Conservation (phyloP, 2,888 invertebrate genomes). For the Drosophila merina region DNA sequence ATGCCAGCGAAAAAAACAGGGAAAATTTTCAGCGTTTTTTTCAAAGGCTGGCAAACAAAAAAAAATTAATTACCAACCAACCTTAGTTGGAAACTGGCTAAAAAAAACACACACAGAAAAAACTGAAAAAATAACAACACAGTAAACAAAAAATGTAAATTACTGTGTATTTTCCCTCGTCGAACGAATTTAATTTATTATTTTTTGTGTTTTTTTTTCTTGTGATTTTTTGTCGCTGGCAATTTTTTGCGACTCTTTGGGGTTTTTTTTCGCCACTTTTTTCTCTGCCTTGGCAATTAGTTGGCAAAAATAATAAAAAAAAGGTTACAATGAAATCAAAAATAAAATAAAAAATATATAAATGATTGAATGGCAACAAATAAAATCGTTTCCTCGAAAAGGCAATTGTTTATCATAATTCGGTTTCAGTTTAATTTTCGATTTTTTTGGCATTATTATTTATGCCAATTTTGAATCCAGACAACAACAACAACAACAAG, state of each 20-base stretch:
- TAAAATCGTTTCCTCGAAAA: conserved; percentile 51
- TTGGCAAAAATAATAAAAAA: conserved; percentile 10
- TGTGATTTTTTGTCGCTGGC: not conserved
- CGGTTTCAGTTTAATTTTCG: conserved; percentile 2
- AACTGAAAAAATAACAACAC: conserved; percentile 34
- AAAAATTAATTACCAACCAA: conserved; percentile 59
- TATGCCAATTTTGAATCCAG: conserved; percentile 53
- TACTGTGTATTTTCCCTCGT: conserved; percentile 35
- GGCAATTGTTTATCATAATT: conserved; percentile 42
- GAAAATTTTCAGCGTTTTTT: not conserved
- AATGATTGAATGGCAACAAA: conserved; percentile 10
- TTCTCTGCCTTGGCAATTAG: conserved; percentile 19
- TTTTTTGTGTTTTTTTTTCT: not conserved
- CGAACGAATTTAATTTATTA: conserved; percentile 40
- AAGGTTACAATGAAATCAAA: not conserved
- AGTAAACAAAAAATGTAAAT: conserved; percentile 37
- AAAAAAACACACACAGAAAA: conserved; percentile 21
- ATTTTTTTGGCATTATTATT: conserved; percentile 44
- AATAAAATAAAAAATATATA: conserved; percentile 1
- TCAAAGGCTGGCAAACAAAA: conserved; percentile 17
- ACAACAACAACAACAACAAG: conserved; percentile 10
- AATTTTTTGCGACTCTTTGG: too few species aligned
- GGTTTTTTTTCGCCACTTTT: conserved; percentile 2
- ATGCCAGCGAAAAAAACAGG: not conserved
- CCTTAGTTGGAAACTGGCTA: conserved; percentile 1